phyloP scores from a whole-genome alignment of 2,113 vertebrate species.

The Apodemus speciosus region DNA sequence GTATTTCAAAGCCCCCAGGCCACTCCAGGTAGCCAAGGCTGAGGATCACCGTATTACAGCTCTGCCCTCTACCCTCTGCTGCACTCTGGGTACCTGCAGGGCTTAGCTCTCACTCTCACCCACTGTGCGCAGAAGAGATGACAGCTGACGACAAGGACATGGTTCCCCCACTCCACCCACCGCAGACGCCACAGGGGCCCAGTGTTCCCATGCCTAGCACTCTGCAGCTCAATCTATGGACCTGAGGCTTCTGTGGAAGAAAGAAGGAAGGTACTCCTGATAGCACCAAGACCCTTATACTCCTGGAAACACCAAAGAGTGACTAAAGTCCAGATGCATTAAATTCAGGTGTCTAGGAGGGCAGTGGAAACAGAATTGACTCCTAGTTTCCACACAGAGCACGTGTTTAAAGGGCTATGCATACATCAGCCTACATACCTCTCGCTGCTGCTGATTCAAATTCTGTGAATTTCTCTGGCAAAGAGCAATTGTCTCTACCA shows the following conservation, averaged over 20 bases:
- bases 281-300: neutral
- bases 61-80: neutral
- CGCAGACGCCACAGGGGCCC: constrained; percentile 7
- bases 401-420: neutral
- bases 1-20: constrained; percentile 21
- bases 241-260: constrained; percentile 44
- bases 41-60: neutral
- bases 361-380: constrained; percentile 38
- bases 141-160: constrained; percentile 15
- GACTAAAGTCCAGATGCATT: constrained; percentile 70
- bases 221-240: constrained; percentile 9
- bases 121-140: constrained; percentile 1
- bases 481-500: constrained; percentile 90
- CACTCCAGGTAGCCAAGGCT: neutral
- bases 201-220: neutral
- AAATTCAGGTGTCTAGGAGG: constrained; percentile 52
- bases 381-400: constrained; percentile 52
- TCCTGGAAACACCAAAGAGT: constrained; percentile 62
- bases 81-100: constrained; percentile 4
- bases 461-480: constrained; percentile 93
- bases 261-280: constrained; percentile 19
- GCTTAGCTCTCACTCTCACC: constrained; percentile 9
- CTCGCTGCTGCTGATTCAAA: constrained; percentile 92
- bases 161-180: neutral
- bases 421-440: constrained; percentile 91